Evolutionary conservation across 92 coral and sea anemone species (phyloP).

Genomic region (Montipora capitata): DNA sequence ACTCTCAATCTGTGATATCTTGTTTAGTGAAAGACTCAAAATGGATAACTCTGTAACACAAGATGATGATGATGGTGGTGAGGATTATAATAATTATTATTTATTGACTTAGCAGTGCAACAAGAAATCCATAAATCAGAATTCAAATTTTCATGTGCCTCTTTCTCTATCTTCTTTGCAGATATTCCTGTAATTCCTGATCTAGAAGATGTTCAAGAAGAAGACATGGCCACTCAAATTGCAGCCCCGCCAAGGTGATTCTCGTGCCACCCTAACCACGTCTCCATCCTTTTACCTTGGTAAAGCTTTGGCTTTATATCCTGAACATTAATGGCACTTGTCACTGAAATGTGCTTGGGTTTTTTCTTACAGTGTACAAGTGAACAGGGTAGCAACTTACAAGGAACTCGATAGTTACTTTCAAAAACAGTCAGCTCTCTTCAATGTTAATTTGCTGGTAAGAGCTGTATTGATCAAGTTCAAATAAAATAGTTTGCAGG

Average conservation of each 20-base stretch:
- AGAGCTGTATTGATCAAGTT: slow-evolving; percentile 17
- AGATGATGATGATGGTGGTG: slow-evolving; percentile 85
- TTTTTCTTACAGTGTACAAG: slow-evolving; percentile 85
- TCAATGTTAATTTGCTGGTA: slow-evolving; percentile 83
- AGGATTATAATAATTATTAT: background rate
- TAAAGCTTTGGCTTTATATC: too few relatives aligned
- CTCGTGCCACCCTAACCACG: background rate
- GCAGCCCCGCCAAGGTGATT: slow-evolving; percentile 97
- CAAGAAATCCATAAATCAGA: background rate
- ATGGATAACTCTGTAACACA: slow-evolving; percentile 76
- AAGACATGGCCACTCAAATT: slow-evolving; percentile 96
- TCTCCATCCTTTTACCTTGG: background rate
- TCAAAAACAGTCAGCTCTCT: slow-evolving; percentile 95
- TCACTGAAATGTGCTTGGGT: background rate
- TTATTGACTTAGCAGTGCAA: background rate
- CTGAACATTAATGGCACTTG: too few relatives aligned
- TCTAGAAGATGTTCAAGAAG: slow-evolving; percentile 96
- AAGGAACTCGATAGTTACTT: slow-evolving; percentile 94
- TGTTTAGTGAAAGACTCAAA: slow-evolving; percentile 92
- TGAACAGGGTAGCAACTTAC: slow-evolving; percentile 97
- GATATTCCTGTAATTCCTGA: slow-evolving; percentile 97
- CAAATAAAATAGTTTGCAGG: too few relatives aligned
- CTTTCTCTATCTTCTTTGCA: background rate
- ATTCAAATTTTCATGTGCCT: background rate
- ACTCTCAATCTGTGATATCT: background rate